A percentile compares a stretch with the other conserved stretches of the same genome.
These are phyloP conservation scores for Linnaemya tessellans DNA, from an alignment of 2,888 invertebrate genomes.

Conservation along the genomic window DNA sequence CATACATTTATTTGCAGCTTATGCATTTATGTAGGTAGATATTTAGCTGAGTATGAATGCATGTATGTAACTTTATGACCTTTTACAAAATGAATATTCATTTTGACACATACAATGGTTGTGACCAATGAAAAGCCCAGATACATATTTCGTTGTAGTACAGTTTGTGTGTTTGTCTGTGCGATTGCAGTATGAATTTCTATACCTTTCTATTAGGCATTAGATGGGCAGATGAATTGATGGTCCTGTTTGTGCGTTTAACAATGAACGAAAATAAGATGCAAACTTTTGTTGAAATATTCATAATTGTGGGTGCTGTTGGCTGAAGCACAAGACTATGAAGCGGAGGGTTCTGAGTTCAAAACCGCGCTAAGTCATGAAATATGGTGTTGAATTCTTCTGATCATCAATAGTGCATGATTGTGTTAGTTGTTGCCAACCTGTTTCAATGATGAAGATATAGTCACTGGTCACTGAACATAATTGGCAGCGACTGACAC, in stretches of 20 bases:
- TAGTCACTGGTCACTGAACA: no score
- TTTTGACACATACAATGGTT: slow-evolving; percentile 68
- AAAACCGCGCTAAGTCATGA: no score
- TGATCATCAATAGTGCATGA: no score
- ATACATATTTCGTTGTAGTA: slow-evolving; percentile 37
- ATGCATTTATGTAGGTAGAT: background rate
- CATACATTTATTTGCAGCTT: slow-evolving; percentile 9
- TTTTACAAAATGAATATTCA: slow-evolving; percentile 68
- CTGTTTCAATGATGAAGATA: no score
- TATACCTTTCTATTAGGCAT: slow-evolving; percentile 4
- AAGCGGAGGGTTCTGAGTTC: no score
- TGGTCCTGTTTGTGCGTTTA: background rate
- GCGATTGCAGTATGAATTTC: background rate
- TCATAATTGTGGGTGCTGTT: no score
- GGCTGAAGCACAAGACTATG: no score
- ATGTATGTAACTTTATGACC: slow-evolving; percentile 44
- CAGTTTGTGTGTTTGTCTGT: background rate
- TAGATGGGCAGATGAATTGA: slow-evolving; percentile 17
- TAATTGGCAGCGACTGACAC: no score
- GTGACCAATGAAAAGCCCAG: slow-evolving; percentile 61
- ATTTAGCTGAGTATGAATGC: background rate
- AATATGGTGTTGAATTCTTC: no score
- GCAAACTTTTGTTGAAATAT: background rate
- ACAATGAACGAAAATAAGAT: background rate
- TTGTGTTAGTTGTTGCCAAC: no score